Conservation (phyloP, 2,888 invertebrate genomes). For the Pseudeuparius sepicola region DNA sequence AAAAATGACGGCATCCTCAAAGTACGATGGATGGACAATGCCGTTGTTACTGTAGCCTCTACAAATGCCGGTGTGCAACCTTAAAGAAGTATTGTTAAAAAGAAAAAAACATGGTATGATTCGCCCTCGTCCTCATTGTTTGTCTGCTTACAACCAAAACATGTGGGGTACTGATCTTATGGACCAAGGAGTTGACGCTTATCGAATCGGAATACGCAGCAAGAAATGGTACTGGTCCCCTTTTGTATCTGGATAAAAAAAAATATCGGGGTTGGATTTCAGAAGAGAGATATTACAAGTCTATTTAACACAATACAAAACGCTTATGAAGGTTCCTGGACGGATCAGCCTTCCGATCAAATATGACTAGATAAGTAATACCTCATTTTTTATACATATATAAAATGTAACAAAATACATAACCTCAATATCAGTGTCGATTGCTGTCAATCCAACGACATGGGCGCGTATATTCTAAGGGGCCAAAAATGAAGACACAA, state of each 20-base stretch:
- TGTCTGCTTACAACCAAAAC: conserved; percentile 15
- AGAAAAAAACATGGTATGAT: conserved; percentile 15
- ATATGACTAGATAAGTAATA: no score
- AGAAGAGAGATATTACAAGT: no score
- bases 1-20: background rate
- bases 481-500: no score
- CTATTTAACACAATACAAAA: background rate
- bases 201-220: conserved; percentile 10
- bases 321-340: background rate
- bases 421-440: no score
- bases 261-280: no score
- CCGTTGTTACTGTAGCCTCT: conserved; percentile 3
- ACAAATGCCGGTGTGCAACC: background rate
- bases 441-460: no score
- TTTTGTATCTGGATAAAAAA: no score
- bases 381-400: no score
- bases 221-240: conserved; percentile 5
- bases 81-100: conserved; percentile 12
- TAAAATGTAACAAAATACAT: background rate
- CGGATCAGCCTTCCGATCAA: no score
- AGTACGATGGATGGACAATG: conserved; percentile 3
- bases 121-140: conserved; percentile 15
- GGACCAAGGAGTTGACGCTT: conserved; percentile 12
- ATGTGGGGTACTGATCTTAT: conserved; percentile 14
- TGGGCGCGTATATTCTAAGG: no score